Evolutionary conservation across 2,113 vertebrate genomes (phyloP).

Genomic region (Tyto alba): DNA sequence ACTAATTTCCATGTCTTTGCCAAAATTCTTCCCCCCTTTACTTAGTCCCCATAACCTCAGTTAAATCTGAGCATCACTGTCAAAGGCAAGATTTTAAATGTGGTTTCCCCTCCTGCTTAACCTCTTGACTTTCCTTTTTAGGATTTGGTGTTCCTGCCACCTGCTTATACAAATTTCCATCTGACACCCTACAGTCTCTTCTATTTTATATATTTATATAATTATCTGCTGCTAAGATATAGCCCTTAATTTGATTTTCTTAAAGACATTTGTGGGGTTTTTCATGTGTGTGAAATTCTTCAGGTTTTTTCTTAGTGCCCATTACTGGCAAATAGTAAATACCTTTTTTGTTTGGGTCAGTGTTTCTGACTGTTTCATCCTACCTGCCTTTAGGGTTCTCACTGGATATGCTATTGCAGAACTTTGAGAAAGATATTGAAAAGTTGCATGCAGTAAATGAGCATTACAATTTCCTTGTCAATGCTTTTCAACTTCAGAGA

Average conservation of each 20-base stretch:
- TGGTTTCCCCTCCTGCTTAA: background rate
- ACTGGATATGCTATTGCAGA: background rate
- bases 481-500: conserved; percentile 10
- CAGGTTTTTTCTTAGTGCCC: background rate
- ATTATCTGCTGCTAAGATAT: background rate
- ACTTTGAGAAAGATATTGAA: background rate
- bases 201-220: no score
- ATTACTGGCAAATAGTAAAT: background rate
- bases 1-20: background rate
- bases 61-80: background rate
- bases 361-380: background rate
- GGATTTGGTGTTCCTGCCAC: background rate
- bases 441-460: background rate
- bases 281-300: background rate
- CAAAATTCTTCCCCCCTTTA: background rate
- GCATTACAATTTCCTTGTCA: background rate
- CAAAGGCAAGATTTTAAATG: background rate
- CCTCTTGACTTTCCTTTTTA: background rate
- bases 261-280: background rate
- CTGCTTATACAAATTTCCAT: background rate
- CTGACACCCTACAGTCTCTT: background rate
- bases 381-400: background rate
- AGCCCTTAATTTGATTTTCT: background rate
- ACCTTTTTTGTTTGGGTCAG: background rate
- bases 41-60: background rate